Conservation (phyloP, 1,140 invertebrate genomes). For the Orussus abietinus region DNA sequence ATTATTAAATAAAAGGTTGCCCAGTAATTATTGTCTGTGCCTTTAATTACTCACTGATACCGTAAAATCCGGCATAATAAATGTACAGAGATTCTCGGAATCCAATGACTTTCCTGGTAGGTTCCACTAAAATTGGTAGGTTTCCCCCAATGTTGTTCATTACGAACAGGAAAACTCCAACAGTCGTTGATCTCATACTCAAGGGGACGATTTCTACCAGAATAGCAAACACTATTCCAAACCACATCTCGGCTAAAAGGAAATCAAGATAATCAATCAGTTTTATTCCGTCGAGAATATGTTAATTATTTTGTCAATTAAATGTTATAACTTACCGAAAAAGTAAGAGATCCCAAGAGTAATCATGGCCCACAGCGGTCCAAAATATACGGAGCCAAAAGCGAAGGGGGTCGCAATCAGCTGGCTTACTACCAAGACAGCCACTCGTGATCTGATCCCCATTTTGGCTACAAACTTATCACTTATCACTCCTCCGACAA, state of each 20-base stretch:
- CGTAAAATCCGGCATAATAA: constrained; percentile 81
- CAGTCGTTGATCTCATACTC: constrained; percentile 73
- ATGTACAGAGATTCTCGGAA: constrained; percentile 80
- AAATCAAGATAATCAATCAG: constrained; percentile 20
- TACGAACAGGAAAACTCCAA: constrained; percentile 82
- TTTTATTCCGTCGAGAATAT: constrained; percentile 11
- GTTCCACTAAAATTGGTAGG: constrained; percentile 81
- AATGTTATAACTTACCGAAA: constrained; percentile 64
- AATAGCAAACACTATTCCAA: constrained; percentile 85
- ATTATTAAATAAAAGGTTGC: neutral
- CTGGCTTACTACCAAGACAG: constrained; percentile 80
- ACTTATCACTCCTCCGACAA: constrained; percentile 82
- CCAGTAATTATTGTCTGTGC: constrained; percentile 2
- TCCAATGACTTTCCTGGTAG: constrained; percentile 73
- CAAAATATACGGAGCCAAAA: constrained; percentile 82
- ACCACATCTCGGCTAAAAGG: constrained; percentile 85
- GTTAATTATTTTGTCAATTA: constrained; percentile 6
- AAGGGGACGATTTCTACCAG: constrained; percentile 83
- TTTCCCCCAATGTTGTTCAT: constrained; percentile 95
- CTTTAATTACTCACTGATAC: constrained; percentile 65
- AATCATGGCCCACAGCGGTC: constrained; percentile 79
- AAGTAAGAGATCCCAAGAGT: constrained; percentile 80
- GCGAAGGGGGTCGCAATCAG: constrained; percentile 83
- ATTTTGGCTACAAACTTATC: constrained; percentile 85
- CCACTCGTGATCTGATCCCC: constrained; percentile 79